Percentiles rank a stretch among this genome's conserved stretches.
Conservation (phyloP, 2,797 vertebrate genomes). For the Sebastes trivittatus region DNA sequence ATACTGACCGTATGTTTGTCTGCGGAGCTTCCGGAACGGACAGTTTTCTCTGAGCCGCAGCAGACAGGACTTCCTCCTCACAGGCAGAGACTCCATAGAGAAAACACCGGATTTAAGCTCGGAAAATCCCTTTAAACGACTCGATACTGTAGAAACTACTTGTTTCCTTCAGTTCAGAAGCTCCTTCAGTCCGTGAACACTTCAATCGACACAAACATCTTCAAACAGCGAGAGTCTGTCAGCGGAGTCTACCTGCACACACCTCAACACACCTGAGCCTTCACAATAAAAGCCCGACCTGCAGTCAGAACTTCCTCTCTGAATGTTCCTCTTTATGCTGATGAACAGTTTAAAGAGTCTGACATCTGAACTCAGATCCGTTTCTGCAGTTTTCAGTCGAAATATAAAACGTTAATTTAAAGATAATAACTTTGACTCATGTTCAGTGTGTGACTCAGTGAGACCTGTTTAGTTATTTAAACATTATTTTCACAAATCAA, state of each 20-base stretch:
- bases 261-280: background rate
- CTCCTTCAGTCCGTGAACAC: background rate
- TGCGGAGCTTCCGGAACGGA: constrained; percentile 59
- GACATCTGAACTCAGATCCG: background rate
- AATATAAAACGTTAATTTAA: background rate
- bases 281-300: constrained; percentile 39
- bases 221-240: background rate
- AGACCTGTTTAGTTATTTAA: background rate
- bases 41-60: constrained; percentile 63
- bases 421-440: background rate
- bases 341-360: background rate
- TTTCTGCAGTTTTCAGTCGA: background rate
- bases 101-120: fast-evolving
- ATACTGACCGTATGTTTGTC: constrained; percentile 44
- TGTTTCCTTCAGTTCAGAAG: background rate
- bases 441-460: no score
- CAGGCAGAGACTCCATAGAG: constrained; percentile 17
- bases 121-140: background rate
- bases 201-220: background rate
- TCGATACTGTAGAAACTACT: background rate
- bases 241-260: background rate
- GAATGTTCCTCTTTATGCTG: no score
- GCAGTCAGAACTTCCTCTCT: background rate
- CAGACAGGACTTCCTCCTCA: constrained; percentile 59
- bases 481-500: background rate